Evolutionary conservation across 2,888 invertebrate species (phyloP).

Genomic region (Agrilus biguttatus): DNA sequence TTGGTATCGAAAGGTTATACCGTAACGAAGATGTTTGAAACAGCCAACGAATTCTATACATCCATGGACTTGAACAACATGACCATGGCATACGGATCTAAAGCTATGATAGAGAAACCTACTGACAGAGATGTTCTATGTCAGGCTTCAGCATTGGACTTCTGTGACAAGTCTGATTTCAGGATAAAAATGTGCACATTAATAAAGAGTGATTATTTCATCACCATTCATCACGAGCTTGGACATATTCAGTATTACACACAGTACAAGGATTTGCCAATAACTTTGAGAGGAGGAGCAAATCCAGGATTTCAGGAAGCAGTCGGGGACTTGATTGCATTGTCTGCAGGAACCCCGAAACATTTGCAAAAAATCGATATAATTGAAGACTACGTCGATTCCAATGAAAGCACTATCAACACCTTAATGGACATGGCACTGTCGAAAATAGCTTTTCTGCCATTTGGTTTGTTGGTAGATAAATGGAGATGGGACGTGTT

Average conservation of each 20-base stretch:
- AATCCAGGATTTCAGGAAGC: constrained; percentile 50
- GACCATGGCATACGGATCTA: constrained; percentile 40
- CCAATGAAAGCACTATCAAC: constrained; percentile 30
- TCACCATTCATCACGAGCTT: constrained; percentile 61
- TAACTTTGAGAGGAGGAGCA: constrained; percentile 35
- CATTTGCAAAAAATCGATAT: constrained; percentile 34
- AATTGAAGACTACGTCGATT: constrained; percentile 25
- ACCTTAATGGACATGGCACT: constrained; percentile 33
- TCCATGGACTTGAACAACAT: constrained; percentile 41
- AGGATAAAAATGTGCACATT: constrained; percentile 49
- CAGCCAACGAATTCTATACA: constrained; percentile 29
- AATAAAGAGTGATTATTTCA: constrained; percentile 40
- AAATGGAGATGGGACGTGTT: constrained; percentile 43
- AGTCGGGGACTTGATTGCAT: constrained; percentile 45
- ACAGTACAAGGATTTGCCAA: constrained; percentile 41
- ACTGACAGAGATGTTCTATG: constrained; percentile 41
- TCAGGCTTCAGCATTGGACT: constrained; percentile 56
- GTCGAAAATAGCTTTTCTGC: constrained; percentile 36
- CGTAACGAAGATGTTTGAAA: constrained; percentile 38
- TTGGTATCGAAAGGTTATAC: constrained; percentile 29
- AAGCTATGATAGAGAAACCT: constrained; percentile 43
- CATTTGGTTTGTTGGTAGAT: constrained; percentile 41
- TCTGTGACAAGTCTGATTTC: constrained; percentile 50
- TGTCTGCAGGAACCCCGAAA: constrained; percentile 39
- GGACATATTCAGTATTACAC: constrained; percentile 51